Evolutionary conservation across 2,888 invertebrate genomes (phyloP).

Genomic region (Anorthoa munda): DNA sequence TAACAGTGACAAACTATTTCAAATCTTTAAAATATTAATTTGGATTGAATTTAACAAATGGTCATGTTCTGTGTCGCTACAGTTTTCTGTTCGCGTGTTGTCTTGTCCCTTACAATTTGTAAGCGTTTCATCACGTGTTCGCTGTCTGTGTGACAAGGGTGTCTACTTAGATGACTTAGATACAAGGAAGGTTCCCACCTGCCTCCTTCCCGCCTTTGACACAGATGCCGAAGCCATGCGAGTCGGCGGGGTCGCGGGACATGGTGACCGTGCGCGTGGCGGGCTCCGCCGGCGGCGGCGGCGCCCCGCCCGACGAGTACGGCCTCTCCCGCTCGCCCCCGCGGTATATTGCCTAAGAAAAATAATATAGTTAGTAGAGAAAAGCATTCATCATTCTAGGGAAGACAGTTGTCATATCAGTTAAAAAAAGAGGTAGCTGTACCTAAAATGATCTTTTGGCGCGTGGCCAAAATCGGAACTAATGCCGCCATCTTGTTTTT

Average conservation of each 20-base stretch:
- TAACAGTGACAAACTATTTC: not conserved
- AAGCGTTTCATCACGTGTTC: slow-evolving; percentile 31
- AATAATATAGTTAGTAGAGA: slow-evolving; percentile 14
- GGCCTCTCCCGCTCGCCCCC: slow-evolving; percentile 89
- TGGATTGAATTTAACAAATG: not conserved
- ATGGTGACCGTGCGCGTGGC: slow-evolving; percentile 96
- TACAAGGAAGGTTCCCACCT: slow-evolving; percentile 88
- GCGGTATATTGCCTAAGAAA: slow-evolving; percentile 90
- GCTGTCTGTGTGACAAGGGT: slow-evolving; percentile 53
- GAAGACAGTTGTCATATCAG: not conserved
- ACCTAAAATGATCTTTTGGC: too few relatives aligned
- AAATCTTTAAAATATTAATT: not conserved
- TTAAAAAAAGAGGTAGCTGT: too few relatives aligned
- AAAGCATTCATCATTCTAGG: slow-evolving; percentile 8
- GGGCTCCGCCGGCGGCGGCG: slow-evolving; percentile 93
- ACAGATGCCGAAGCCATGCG: slow-evolving; percentile 97
- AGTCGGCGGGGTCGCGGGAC: slow-evolving; percentile 95
- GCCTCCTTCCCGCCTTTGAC: slow-evolving; percentile 98
- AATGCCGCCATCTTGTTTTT: too few relatives aligned
- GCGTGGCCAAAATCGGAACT: too few relatives aligned
- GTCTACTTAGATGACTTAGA: slow-evolving; percentile 32
- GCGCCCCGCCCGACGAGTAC: slow-evolving; percentile 91
- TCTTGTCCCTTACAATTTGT: slow-evolving; percentile 14
- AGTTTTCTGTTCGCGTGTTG: slow-evolving; percentile 6
- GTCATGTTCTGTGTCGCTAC: not conserved